Conservation (phyloP, 2,113 vertebrate genomes). For the Pygoscelis adeliae region DNA sequence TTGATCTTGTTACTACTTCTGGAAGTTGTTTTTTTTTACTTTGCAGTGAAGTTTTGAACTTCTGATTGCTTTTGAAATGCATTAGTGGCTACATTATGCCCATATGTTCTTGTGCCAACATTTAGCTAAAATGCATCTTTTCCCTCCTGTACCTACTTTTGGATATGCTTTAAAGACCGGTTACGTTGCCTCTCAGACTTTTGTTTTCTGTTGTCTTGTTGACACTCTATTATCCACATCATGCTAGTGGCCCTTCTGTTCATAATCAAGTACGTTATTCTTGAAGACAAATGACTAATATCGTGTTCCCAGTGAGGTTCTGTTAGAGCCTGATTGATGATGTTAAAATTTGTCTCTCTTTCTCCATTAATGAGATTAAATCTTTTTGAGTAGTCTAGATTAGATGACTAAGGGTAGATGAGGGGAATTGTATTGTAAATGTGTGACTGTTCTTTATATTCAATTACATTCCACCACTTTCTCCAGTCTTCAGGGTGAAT, state of each 20-base stretch:
- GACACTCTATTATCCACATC: not conserved
- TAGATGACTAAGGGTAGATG: not conserved
- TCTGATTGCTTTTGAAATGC: not conserved
- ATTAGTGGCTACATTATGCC: not conserved
- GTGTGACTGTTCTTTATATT: not conserved
- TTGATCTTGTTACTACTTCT: not conserved
- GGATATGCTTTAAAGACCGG: not conserved
- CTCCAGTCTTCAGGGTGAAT: not conserved
- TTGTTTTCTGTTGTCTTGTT: not conserved
- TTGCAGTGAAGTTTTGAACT: not conserved
- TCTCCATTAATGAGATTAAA: not conserved
- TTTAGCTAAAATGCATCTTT: not conserved
- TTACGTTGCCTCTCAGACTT: not conserved
- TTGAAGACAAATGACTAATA: not conserved
- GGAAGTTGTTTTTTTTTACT: not conserved
- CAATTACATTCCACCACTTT: not conserved
- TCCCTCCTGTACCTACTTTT: not conserved
- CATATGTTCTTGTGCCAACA: not conserved
- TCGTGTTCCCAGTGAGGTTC: not conserved
- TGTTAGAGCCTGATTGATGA: not conserved
- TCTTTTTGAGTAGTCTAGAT: not conserved
- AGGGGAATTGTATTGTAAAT: not conserved
- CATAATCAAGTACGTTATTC: not conserved
- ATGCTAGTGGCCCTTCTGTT: not conserved
- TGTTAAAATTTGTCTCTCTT: not conserved